Conservation (phyloP, 2,113 vertebrate species). For the Pluvianellus socialis region DNA sequence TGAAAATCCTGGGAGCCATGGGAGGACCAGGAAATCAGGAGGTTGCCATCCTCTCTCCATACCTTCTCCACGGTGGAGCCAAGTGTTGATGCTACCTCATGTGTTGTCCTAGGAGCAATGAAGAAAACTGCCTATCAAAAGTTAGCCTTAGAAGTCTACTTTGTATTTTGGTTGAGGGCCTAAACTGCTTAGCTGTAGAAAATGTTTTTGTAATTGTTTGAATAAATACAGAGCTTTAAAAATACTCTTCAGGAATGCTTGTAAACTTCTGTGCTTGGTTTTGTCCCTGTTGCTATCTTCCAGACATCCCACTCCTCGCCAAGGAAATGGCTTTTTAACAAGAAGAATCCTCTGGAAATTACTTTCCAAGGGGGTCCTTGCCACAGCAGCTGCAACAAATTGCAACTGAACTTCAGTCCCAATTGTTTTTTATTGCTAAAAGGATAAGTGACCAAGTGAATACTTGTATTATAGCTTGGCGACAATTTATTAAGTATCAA, state of each 20-base stretch:
- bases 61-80: neutral
- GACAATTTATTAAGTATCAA: conserved; percentile 41
- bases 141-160: neutral
- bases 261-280: conserved; percentile 47
- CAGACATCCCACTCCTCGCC: conserved; percentile 36
- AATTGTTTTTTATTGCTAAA: conserved; percentile 52
- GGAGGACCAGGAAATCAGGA: neutral
- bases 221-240: conserved; percentile 56
- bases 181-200: conserved; percentile 33
- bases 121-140: neutral
- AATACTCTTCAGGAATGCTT: conserved; percentile 62
- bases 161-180: conserved; percentile 10
- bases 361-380: conserved; percentile 51
- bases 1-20: neutral
- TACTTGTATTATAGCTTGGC: neutral
- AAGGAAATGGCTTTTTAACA: conserved; percentile 74
- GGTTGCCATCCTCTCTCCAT: neutral
- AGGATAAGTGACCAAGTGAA: conserved; percentile 46
- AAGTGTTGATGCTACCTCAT: neutral
- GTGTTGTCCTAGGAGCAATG: neutral
- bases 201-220: conserved; percentile 57
- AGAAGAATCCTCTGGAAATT: conserved; percentile 68
- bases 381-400: conserved; percentile 66
- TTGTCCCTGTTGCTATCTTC: conserved; percentile 56
- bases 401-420: conserved; percentile 39